These are phyloP conservation scores for Monoplex corrugatus DNA, from an alignment of 2,888 invertebrate genomes.

Conservation along the genomic window DNA sequence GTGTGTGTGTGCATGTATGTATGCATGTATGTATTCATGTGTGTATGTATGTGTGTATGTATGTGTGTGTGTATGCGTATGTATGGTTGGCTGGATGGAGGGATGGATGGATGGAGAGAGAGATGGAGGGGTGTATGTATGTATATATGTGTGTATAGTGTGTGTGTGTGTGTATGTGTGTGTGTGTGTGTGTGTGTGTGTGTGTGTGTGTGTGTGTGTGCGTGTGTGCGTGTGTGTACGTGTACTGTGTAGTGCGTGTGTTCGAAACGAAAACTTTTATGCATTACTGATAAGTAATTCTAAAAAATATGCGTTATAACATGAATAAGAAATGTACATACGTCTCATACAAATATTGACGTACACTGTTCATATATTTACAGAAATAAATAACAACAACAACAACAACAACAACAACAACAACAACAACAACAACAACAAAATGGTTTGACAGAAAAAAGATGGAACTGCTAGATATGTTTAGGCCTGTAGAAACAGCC, in stretches of 20 bases:
- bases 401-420: too few species aligned
- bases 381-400: too few species aligned
- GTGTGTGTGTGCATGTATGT: neutral
- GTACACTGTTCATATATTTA: too few species aligned
- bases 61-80: neutral
- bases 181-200: constrained; percentile 40
- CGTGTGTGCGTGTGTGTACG: neutral
- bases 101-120: neutral
- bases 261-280: too few species aligned
- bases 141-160: neutral
- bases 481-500: too few species aligned
- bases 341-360: too few species aligned
- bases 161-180: constrained; percentile 10
- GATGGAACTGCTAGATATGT: too few species aligned
- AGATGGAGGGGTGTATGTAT: neutral
- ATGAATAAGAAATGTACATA: too few species aligned
- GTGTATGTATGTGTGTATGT: constrained; percentile 37
- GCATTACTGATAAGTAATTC: too few species aligned
- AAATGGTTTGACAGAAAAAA: too few species aligned
- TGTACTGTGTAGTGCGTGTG: neutral
- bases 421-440: too few species aligned
- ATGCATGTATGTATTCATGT: constrained; percentile 25
- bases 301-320: too few species aligned
- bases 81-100: neutral
- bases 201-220: constrained; percentile 29